Base-by-base conservation (phyloP, 2,797 vertebrate species). In the Garrulus glandarius region DNA sequence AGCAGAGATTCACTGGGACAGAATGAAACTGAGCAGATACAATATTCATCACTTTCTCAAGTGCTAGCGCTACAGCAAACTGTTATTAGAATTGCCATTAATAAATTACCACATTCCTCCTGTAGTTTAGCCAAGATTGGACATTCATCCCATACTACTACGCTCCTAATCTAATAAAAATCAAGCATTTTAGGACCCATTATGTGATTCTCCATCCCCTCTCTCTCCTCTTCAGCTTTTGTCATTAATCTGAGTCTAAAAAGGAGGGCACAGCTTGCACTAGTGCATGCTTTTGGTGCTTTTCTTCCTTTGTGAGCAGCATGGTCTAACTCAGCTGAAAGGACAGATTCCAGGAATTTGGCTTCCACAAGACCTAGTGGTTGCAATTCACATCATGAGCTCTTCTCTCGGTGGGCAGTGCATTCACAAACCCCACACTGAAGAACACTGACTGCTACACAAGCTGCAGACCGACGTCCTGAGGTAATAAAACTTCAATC, bases 401-500 rank as follows among this genome's bases (percentile, higher is more conserved):
- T 90, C 88, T 68, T 71, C 64, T 46, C 63, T 94, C 8, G 13
- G 81, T 70, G 11, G 9, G 59, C 36, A 92, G 74, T 39, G 84
- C 84, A 52, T 77, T 94, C 59, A 60, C 46, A 81, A 97, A 93
- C 50, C 87, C 70, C 24, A 68, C 65, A 79, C 79, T 96, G 92
- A 97, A 93, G 69, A 92, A 68, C 59, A 90, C 79, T 70, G 95
- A 94, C 72, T 95, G 95, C 93, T 91, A 91, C 67, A 94, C 89
- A 89, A 97, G 36, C 68, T 71, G 32, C 71, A 94, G 71, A 84
- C 63, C 83, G 53, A 96, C 15, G 0, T 95, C 80, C 84, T 79
- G 75, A 88, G 80, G 79, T 96, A 96, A 96, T 92, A 92, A 71
- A 95, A 95, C 77, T 96, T 96, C 90, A 94, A 93, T 97, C 92